phyloP scores from a whole-genome alignment of 1,140 invertebrate genomes.

The Zaprionus capensis region DNA sequence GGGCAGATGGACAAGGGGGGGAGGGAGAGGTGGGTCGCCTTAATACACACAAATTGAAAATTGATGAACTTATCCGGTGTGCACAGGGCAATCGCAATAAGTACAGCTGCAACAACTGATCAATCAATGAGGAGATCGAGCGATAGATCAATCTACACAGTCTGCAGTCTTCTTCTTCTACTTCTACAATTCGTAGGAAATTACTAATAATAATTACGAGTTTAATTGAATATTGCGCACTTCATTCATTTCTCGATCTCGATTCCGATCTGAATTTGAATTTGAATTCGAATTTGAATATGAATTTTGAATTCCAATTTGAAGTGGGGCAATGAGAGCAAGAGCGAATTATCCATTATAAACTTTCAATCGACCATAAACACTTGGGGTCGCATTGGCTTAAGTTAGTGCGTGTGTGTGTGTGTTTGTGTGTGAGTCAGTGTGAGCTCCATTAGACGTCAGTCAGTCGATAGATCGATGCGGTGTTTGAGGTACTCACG shows the following conservation, averaged over 20 bases:
- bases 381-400: conserved; percentile 51
- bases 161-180: conserved; percentile 2
- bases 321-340: conserved; percentile 44
- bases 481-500: conserved; percentile 39
- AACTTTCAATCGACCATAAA: conserved; percentile 82
- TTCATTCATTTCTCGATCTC: conserved; percentile 70
- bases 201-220: conserved; percentile 79
- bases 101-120: conserved; percentile 51
- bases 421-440: not conserved
- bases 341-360: conserved; percentile 74
- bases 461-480: conserved; percentile 49
- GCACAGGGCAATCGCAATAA: conserved; percentile 51
- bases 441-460: conserved; percentile 27
- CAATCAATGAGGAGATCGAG: conserved; percentile 45
- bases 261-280: conserved; percentile 33
- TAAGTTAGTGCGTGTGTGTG: not conserved
- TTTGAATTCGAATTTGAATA: conserved; percentile 50
- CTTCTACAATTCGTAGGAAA: conserved; percentile 56
- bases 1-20: not conserved
- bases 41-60: conserved; percentile 83
- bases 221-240: conserved; percentile 84
- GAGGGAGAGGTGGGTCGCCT: conserved; percentile 44
- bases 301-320: conserved; percentile 26
- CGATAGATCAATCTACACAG: conserved; percentile 52
- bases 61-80: conserved; percentile 83